Conservation (phyloP, 2,888 invertebrate species). For the Hyposoter dolosus region DNA sequence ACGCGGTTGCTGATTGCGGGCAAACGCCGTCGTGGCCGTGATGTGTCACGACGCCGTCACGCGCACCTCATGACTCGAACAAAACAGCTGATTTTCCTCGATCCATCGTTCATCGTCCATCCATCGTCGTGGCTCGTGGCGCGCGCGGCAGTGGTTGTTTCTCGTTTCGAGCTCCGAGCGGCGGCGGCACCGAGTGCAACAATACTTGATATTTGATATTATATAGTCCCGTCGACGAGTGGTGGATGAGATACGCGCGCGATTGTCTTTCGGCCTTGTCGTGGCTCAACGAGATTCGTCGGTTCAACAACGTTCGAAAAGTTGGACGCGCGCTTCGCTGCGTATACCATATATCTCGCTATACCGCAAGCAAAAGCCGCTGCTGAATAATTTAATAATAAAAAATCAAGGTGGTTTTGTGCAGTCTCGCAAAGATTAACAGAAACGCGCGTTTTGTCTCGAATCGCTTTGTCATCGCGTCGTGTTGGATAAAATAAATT, state of each 20-base stretch:
- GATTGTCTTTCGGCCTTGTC: conserved; percentile 31
- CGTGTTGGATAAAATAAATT: not conserved
- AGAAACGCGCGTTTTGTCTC: not conserved
- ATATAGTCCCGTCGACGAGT: conserved; percentile 28
- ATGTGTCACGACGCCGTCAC: not conserved
- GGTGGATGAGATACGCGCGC: conserved; percentile 12
- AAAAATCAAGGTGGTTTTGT: not conserved
- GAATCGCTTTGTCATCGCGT: too few relatives aligned
- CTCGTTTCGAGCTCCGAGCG: not conserved
- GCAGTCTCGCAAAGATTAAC: not conserved
- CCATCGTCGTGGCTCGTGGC: not conserved
- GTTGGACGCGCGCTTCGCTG: not conserved
- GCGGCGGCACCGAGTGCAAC: not conserved
- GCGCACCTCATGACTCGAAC: too few relatives aligned
- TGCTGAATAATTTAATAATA: not conserved
- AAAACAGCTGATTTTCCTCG: conserved; percentile 28
- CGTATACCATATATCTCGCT: too few relatives aligned
- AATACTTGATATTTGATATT: not conserved
- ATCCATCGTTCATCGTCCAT: not conserved
- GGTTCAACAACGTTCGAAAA: not conserved
- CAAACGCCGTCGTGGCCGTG: too few relatives aligned
- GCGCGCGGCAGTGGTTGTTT: conserved; percentile 11
- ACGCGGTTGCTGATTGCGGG: too few relatives aligned
- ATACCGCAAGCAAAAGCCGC: too few relatives aligned
- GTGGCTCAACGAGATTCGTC: conserved; percentile 58